Conservation (phyloP, 2,888 invertebrate species). For the Pachliopta kotzebuea region DNA sequence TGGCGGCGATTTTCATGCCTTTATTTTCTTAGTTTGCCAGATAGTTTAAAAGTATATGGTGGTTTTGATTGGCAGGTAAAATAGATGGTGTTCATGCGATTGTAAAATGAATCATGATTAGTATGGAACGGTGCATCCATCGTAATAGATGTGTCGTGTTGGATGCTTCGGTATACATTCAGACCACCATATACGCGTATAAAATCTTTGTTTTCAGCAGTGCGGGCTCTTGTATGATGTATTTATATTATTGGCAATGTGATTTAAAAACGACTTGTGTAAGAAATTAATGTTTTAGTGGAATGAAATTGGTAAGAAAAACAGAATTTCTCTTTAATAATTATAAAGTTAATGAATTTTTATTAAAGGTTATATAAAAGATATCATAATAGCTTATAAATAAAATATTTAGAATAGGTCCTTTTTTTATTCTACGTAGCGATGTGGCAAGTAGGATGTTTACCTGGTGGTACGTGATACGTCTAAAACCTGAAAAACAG, state of each 20-base stretch:
- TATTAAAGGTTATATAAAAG: too few relatives aligned
- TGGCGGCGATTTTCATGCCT: not conserved
- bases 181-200: slow-evolving; percentile 57
- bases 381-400: too few relatives aligned
- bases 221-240: slow-evolving; percentile 45
- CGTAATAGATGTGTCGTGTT: not conserved
- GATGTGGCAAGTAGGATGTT: too few relatives aligned
- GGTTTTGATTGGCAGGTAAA: slow-evolving; percentile 41
- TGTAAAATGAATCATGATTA: not conserved
- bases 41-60: slow-evolving; percentile 60
- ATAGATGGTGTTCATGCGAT: not conserved
- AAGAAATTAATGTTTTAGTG: slow-evolving; percentile 49
- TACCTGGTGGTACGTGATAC: too few relatives aligned
- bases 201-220: slow-evolving; percentile 60
- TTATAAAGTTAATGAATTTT: slow-evolving; percentile 34
- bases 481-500: too few relatives aligned
- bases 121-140: too few relatives aligned
- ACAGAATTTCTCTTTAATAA: slow-evolving; percentile 54
- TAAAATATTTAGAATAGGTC: too few relatives aligned
- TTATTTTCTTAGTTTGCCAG: slow-evolving; percentile 49
- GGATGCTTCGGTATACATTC: slow-evolving; percentile 7
- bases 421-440: too few relatives aligned
- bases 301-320: slow-evolving; percentile 63
- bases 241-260: slow-evolving; percentile 52
- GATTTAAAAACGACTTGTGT: slow-evolving; percentile 44